phyloP scores from a whole-genome alignment of 2,888 invertebrate species.

The Perizoma affinitatum region DNA sequence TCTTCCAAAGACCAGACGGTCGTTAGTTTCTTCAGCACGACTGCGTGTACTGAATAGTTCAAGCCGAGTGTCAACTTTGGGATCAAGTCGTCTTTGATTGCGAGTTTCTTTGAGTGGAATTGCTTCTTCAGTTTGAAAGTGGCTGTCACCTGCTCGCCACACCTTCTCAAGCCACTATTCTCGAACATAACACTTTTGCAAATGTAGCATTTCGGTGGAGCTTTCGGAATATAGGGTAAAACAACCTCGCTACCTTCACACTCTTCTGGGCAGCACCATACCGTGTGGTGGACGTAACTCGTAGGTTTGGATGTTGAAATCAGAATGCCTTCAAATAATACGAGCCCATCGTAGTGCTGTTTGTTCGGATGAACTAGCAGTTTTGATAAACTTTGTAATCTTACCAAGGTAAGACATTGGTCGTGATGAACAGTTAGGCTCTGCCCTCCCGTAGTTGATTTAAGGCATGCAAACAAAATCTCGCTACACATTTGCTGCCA shows the following conservation, averaged over 20 bases:
- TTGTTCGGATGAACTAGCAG: constrained; percentile 46
- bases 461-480: constrained; percentile 65
- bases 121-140: constrained; percentile 55
- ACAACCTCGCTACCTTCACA: constrained; percentile 74
- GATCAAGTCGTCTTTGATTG: constrained; percentile 67
- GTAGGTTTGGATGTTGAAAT: constrained; percentile 59
- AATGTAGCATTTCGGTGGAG: constrained; percentile 64
- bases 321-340: constrained; percentile 59
- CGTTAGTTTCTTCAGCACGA: constrained; percentile 57
- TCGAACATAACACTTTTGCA: constrained; percentile 69
- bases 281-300: constrained; percentile 67
- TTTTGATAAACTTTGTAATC: constrained; percentile 59
- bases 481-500: constrained; percentile 59
- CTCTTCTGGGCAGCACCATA: constrained; percentile 78
- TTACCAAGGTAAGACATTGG: constrained; percentile 61
- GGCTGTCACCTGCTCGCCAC: constrained; percentile 67
- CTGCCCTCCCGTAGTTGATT: constrained; percentile 47
- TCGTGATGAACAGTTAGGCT: constrained; percentile 47
- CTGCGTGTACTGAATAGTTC: constrained; percentile 53
- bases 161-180: constrained; percentile 69
- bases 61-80: constrained; percentile 56
- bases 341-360: constrained; percentile 53
- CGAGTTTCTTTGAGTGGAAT: constrained; percentile 51
- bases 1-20: constrained; percentile 65
- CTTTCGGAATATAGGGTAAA: constrained; percentile 66